Percentiles rank a stretch among this genome's conserved stretches.
Conservation (phyloP, 2,113 vertebrate genomes). For the Artemisiospiza belli region DNA sequence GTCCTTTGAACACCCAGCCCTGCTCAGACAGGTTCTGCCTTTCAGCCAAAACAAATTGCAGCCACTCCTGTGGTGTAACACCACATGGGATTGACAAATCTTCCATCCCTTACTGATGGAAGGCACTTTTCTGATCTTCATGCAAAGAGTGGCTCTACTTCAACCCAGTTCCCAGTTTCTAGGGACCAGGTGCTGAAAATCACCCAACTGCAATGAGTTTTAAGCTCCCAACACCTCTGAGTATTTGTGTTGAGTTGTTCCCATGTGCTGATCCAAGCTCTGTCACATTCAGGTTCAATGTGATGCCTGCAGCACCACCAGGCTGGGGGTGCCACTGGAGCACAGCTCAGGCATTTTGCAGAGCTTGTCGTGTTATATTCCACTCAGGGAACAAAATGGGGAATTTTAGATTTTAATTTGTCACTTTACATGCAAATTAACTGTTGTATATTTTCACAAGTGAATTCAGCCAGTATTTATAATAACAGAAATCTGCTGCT, state of each 20-base stretch:
- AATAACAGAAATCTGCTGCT: conserved; percentile 32
- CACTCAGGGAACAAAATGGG: not conserved
- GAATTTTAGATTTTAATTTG: conserved; percentile 34
- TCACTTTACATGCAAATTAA: conserved; percentile 48
- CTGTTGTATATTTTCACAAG: conserved; percentile 17
- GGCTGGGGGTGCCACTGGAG: not conserved
- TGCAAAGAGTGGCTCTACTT: not conserved
- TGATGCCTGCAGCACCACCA: not conserved
- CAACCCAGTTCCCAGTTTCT: not conserved
- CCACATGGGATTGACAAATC: not conserved
- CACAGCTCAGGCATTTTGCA: not conserved
- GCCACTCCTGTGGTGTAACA: fast-evolving
- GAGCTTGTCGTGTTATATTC: not conserved
- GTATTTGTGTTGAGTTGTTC: not conserved
- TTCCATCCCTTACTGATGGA: not conserved
- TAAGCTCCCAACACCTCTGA: not conserved
- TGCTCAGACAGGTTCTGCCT: not conserved
- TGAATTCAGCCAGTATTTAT: conserved; percentile 31
- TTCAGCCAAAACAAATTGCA: not conserved
- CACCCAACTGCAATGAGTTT: not conserved
- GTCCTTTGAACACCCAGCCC: not conserved
- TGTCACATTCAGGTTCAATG: not conserved
- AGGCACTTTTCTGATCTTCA: not conserved
- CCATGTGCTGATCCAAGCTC: not conserved
- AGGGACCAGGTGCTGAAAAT: not conserved